Conservation (phyloP, 1,140 invertebrate genomes). For the Drosophila sproati region DNA sequence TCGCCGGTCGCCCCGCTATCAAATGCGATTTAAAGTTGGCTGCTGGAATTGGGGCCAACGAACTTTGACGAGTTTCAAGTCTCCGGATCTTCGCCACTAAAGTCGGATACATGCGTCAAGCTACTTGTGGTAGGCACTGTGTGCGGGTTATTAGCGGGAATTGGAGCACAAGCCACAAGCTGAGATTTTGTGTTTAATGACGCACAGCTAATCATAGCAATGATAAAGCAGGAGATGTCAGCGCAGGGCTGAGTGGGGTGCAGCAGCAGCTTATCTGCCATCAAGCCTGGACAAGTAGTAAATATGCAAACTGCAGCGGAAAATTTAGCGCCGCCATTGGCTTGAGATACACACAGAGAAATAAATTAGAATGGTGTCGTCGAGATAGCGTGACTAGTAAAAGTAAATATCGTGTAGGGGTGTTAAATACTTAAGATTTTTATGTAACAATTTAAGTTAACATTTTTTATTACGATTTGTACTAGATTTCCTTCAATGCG, state of each 20-base stretch:
- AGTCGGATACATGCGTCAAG: conserved; percentile 22
- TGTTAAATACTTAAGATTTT: too few relatives aligned
- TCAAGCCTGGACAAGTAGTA: conserved; percentile 17
- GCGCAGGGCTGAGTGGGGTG: not conserved
- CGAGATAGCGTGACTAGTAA: too few relatives aligned
- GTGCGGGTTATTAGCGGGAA: conserved; percentile 54
- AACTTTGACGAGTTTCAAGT: conserved; percentile 48
- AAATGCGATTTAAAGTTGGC: conserved; percentile 45
- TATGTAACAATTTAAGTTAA: too few relatives aligned
- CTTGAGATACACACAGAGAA: conserved; percentile 4
- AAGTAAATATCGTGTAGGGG: too few relatives aligned
- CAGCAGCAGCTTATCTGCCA: conserved; percentile 26
- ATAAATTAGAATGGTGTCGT: not conserved
- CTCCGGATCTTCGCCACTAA: not conserved
- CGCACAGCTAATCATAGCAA: conserved; percentile 35
- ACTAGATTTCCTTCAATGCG: too few relatives aligned
- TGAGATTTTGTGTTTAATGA: conserved; percentile 48
- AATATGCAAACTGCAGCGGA: conserved; percentile 29
- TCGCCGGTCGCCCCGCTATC: conserved; percentile 28
- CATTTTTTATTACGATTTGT: too few relatives aligned
- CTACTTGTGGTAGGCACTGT: conserved; percentile 11
- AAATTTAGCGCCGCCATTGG: conserved; percentile 15
- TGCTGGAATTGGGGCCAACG: conserved; percentile 66
- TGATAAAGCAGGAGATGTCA: not conserved
- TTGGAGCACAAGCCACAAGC: conserved; percentile 54